Evolutionary conservation across 2,888 invertebrate species (phyloP), one percentile per base, ranked within the genome.

Genomic region (Drosophila fungiperda): DNA sequence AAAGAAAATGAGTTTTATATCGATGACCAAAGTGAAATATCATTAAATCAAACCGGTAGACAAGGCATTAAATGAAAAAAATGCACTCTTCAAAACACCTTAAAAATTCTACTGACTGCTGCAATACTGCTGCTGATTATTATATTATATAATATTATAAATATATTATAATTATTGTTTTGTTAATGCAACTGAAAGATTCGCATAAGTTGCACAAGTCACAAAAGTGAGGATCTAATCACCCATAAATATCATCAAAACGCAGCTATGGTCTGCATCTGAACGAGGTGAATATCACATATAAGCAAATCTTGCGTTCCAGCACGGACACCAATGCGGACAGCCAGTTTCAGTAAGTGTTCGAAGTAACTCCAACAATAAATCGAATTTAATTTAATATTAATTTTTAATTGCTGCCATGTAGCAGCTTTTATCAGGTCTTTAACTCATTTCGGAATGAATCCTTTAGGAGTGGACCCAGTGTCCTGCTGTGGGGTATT

Each of bases 401-500:
- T 6, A n/a, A 26, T 29, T 53, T 2, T 32, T 92, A 92, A 58
- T 61, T 92, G 54, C 49, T 84, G 23, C 74, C 85, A 0, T 92
- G 92, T 48, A 64, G 66, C 5, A 61, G 69, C n/a, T 92, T 92
- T n/a, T 70, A 73, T 15, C 83, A 91, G 65, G 75, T 88, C 33
- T 91, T 85, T 42, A 12, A 3, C 17, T n/a, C 35, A 29, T 4
- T 11, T 23, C 3, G 9, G 2, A 50, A 68, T 33, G 29, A 36
- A 3, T 17, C 57, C 8, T 5, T 6, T 0, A 12, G 36, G 33
- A 26, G 55, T 17, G 76, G 67, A 17, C 82, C 95, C 12, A 96
- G 95, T 90, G 95, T 98, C 0, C 92, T 98, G 35, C 93, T 98
- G 83, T 92, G 98, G 54, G 98, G 98, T 32, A 95, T 4, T 97